phyloP scores from a whole-genome alignment of 2,797 vertebrate genomes.

The Gymnothorax reevesii region DNA sequence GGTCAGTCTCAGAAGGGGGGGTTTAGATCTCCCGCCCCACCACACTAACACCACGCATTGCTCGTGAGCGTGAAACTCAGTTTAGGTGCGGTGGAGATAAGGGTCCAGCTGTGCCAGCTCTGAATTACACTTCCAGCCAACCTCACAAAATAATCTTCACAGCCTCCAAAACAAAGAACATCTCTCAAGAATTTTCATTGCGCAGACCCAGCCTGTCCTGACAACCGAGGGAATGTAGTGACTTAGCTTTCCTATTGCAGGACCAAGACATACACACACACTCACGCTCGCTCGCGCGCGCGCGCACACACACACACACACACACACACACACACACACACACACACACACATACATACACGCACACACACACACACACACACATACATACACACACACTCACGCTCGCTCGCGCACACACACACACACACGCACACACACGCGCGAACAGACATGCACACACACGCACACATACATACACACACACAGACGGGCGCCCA shows the following conservation, averaged over 20 bases:
- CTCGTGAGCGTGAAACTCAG: neutral
- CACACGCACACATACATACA: neutral
- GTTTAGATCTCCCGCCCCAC: neutral
- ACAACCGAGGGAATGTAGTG: neutral
- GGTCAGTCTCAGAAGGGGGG: constrained; percentile 16
- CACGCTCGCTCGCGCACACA: neutral
- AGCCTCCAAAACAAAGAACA: constrained; percentile 1
- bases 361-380: no score
- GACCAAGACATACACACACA: neutral
- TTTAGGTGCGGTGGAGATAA: constrained; percentile 7
- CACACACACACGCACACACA: no score
- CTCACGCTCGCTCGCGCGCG: neutral
- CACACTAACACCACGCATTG: no score
- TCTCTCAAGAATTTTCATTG: neutral
- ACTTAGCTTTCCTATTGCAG: neutral
- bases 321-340: neutral
- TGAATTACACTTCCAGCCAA: neutral
- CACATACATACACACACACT: neutral
- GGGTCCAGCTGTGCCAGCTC: neutral
- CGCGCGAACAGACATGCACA: neutral
- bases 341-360: neutral
- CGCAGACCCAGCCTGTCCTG: neutral
- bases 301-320: neutral
- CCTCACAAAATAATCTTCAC: neutral
- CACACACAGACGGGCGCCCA: neutral